Conservation (phyloP, 2,113 vertebrate genomes). For the Callipepla californica region DNA sequence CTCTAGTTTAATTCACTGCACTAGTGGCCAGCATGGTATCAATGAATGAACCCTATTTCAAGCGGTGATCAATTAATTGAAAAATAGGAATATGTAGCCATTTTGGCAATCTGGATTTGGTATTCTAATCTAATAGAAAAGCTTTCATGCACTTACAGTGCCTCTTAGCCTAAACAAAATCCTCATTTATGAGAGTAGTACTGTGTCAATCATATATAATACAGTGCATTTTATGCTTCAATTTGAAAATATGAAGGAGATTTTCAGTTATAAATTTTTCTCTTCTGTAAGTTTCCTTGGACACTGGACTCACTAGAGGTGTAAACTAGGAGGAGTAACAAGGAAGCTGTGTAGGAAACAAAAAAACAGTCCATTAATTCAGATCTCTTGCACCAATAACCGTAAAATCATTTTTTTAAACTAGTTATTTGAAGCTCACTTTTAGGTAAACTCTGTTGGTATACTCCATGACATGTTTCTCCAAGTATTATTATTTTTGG, state of each 20-base stretch:
- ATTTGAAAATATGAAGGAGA: not conserved
- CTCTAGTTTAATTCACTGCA: not conserved
- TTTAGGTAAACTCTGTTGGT: not conserved
- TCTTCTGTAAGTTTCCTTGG: not conserved
- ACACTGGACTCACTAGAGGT: not conserved
- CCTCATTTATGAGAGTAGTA: not conserved
- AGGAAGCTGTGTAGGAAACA: not conserved
- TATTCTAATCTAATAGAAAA: slow-evolving; percentile 57
- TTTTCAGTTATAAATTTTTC: not conserved
- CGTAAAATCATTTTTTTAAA: not conserved
- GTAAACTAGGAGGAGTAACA: not conserved
- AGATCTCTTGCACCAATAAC: not conserved
- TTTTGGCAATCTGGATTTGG: slow-evolving; percentile 11
- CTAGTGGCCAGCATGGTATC: not conserved
- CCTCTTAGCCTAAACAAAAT: slow-evolving; percentile 28
- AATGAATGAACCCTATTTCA: slow-evolving; percentile 27
- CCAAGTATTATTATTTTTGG: not conserved
- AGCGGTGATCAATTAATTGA: not conserved
- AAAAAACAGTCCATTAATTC: not conserved
- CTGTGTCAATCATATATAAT: not conserved
- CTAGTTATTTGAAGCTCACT: not conserved
- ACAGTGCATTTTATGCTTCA: not conserved
- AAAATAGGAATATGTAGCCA: not conserved
- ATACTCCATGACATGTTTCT: not conserved
- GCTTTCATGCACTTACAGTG: slow-evolving; percentile 38